Evolutionary conservation across 2,113 vertebrate species (phyloP), one percentile per base, ranked within the genome.

Genomic region (Engraulis encrasicolus): DNA sequence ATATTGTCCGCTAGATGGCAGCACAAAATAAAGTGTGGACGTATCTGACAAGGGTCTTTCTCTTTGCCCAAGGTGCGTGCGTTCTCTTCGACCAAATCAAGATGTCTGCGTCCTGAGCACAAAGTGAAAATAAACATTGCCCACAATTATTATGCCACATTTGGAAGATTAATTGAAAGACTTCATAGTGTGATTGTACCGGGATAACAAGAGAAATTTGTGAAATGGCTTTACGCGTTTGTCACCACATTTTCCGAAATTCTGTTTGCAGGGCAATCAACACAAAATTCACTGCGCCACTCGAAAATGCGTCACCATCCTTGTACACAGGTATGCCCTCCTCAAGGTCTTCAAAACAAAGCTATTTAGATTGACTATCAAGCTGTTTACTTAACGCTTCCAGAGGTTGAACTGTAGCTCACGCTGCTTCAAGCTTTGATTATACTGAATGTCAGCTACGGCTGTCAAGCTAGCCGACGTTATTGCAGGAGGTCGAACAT

Each of bases 301-400:
- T 66, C 20, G 88, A 87, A 80, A 84, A 80, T 80, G 90, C 92
- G 90, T 88, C 91, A 88, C 82, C 88, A 81, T 4, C 85, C 27
- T 88, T 91, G 1, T 49, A 82, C 6, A 45, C 88, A 61, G 94
- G 95, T 95, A 81, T 89, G 92, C n/a, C n/a, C n/a, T 91, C 27
- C 66, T 34, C 27, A 74, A 74, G 66, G 14, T 74, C 27, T 17
- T 74, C 12, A 74, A 74, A 17, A 17, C 14, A 6, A 0, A 66
- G 1, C 11, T 14, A 66, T 74, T 34, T 74, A 17, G 66, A 27
- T 74, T 12, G 17, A 23, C 34, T 74, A 34, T 6, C n/a, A n/a
- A n/a, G n/a, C n/a, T n/a, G n/a, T 58, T 6, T 58, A 6, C 54
- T n/a, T 17, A 54, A n/a, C 40, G 40, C 40, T 9, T 45, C 4